Base-by-base conservation (phyloP, 2,888 invertebrate genomes). In the Dryocosmus kuriphilus region DNA sequence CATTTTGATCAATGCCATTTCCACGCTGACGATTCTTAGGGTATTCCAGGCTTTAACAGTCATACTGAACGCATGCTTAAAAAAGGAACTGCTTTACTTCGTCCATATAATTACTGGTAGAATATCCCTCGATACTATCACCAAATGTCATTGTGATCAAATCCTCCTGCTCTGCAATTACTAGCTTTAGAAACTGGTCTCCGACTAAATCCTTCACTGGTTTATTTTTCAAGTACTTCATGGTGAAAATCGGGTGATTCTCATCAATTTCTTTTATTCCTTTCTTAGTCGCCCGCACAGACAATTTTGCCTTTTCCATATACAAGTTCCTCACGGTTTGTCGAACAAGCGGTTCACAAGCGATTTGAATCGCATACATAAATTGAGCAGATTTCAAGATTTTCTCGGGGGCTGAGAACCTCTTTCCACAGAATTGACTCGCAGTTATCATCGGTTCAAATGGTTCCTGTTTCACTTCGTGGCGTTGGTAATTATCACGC, bases 221-320 rank as follows among this genome's bases (percentile, higher is more conserved):
- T 89, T 99, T 99, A 90, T 96, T 96, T 89, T 96, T 96, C 61
- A 99, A 89, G 90, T 98, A 99, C 90, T 98, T 98, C 93, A 97
- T 93, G 60, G 95, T 95, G 89, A 94, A 97, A 85, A 97, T 96
- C 0, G 96, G 94, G 91, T 99, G 98, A 84, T 96, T 95, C 92
- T 99, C 99, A 90, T 99, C 99, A 81, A 99, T 98, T 88, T 98
- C 97, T 92, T 98, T 98, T 61, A 96, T 89, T 0, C 99, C 99
- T 83, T 96, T 96, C 88, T 96, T 96, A 0, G 99, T 99, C 1
- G 99, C 98, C 0, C 92, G 90, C 1, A 97, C 95, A 81, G 93
- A 94, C 79, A 99, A 91, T 82, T 96, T 96, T 11, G 98, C 98
- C 19, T 97, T 93, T 90, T 98, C 98, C 86, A 96, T 96, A 90